phyloP scores from a whole-genome alignment of 2,888 invertebrate genomes.

The Eupeodes luniger region DNA sequence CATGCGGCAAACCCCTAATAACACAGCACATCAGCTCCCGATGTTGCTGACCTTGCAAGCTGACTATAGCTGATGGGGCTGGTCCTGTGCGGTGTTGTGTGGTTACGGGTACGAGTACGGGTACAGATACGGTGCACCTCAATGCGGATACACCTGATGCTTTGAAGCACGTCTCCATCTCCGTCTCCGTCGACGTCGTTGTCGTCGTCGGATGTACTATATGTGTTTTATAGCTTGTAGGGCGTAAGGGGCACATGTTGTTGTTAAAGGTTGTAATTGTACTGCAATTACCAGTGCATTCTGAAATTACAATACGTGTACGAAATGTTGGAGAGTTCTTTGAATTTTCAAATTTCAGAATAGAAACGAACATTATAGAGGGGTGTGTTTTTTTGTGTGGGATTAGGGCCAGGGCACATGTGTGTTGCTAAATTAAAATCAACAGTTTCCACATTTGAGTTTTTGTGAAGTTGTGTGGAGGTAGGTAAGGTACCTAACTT shows the following conservation, averaged over 20 bases:
- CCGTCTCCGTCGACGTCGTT: neutral
- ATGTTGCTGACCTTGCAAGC: conserved; percentile 70
- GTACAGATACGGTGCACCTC: conserved; percentile 19
- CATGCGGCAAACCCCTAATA: conserved; percentile 69
- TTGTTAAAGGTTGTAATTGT: conserved; percentile 66
- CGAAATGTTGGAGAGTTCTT: conserved; percentile 63
- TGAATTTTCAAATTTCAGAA: conserved; percentile 23
- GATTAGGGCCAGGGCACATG: conserved; percentile 28
- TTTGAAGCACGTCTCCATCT: conserved; percentile 45
- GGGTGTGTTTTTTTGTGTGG: neutral
- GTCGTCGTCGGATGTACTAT: neutral
- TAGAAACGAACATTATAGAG: conserved; percentile 33
- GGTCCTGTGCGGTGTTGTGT: neutral
- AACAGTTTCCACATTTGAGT: conserved; percentile 69
- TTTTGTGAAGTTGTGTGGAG: conserved; percentile 17
- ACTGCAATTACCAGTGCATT: conserved; percentile 74
- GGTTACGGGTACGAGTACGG: neutral
- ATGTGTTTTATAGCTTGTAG: conserved; percentile 22
- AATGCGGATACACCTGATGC: conserved; percentile 73
- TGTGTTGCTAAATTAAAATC: conserved; percentile 72
- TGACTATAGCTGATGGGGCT: neutral
- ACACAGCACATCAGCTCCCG: conserved; percentile 29
- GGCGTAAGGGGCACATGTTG: conserved; percentile 27
- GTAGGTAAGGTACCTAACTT: neutral
- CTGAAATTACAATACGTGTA: conserved; percentile 74